A percentile compares a stretch with the other conserved stretches of the same genome.
Evolutionary conservation across 2,888 invertebrate species (phyloP).

Genomic region (Rhagonycha fulva): DNA sequence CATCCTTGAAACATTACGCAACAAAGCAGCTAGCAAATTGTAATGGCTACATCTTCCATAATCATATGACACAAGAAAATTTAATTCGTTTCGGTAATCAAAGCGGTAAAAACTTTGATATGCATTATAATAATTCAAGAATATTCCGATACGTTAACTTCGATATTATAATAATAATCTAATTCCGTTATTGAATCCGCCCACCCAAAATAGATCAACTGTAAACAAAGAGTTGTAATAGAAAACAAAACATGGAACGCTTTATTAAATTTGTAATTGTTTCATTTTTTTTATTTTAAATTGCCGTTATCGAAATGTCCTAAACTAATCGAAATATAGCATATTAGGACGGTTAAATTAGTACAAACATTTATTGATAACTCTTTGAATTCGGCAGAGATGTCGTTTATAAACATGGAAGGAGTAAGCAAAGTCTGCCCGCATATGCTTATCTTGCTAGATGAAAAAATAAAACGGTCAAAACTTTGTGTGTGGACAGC

Average conservation of each 20-base stretch:
- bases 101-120: not conserved
- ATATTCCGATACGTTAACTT: not conserved
- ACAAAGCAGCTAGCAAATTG: not conserved
- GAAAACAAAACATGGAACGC: not conserved
- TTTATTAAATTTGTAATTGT: not conserved
- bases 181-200: slow-evolving; percentile 1
- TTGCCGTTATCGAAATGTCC: not conserved
- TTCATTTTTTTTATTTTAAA: not conserved
- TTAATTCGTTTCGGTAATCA: not conserved
- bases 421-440: no score
- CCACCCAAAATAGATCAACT: not conserved
- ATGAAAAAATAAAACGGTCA: no score
- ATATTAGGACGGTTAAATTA: not conserved
- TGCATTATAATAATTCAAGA: not conserved
- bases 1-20: not conserved
- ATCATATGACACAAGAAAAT: not conserved
- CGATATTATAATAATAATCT: not conserved
- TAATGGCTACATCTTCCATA: not conserved
- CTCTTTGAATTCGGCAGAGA: no score
- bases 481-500: no score
- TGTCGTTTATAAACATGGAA: no score
- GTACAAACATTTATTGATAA: no score
- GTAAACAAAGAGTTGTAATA: not conserved
- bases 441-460: no score
- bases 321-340: not conserved